A percentile compares a stretch with the other conserved stretches of the same genome.
Evolutionary conservation across 2,797 vertebrate genomes (phyloP).

Genomic region (Myotis planiceps): DNA sequence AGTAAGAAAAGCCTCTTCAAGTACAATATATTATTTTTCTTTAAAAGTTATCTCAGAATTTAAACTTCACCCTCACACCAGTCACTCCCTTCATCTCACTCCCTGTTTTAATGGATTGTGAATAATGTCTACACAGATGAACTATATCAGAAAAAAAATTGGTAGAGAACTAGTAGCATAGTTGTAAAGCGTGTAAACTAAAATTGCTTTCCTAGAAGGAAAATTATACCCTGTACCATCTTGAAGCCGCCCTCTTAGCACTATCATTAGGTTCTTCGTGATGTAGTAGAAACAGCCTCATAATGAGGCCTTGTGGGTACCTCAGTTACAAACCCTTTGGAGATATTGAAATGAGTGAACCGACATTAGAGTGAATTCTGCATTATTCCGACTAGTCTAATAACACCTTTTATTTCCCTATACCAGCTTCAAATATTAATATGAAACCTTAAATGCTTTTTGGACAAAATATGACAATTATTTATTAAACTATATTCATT

Average conservation of each 20-base stretch:
- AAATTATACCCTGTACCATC: not conserved
- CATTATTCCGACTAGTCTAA: not conserved
- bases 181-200: not conserved
- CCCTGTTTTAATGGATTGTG: not conserved
- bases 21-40: constrained; percentile 36
- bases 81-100: not conserved
- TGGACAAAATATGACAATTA: not conserved
- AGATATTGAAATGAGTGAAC: not conserved
- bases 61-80: not conserved
- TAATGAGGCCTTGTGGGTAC: not conserved
- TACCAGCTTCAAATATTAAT: not conserved
- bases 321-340: not conserved
- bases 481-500: not conserved
- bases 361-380: not conserved
- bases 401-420: not conserved
- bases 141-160: not conserved
- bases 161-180: not conserved
- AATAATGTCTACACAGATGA: not conserved
- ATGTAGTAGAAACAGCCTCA: not conserved
- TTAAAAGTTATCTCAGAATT: constrained; percentile 24
- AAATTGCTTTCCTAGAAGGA: not conserved
- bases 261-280: not conserved
- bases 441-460: not conserved
- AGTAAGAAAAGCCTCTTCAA: constrained; percentile 59
- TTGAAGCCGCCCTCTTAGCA: not conserved